A percentile compares a stretch with the other conserved stretches of the same genome.
Conservation (phyloP, 2,888 invertebrate species). For the Venusia cambrica region DNA sequence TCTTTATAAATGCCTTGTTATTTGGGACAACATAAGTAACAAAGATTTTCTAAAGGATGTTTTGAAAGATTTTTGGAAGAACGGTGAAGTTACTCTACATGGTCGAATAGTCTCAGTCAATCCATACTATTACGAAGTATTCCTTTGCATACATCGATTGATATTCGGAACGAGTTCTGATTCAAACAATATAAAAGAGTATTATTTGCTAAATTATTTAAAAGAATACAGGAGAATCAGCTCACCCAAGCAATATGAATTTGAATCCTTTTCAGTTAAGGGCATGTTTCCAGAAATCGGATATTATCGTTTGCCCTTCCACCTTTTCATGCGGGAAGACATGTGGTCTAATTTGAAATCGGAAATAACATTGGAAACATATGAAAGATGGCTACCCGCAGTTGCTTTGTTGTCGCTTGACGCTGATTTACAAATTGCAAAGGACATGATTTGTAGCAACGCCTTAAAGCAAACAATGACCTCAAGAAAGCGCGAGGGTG, state of each 20-base stretch:
- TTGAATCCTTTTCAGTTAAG: conserved; percentile 72
- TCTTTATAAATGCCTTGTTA: conserved; percentile 51
- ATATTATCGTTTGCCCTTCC: conserved; percentile 70
- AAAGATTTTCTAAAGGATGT: conserved; percentile 64
- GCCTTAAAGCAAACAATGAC: conserved; percentile 79
- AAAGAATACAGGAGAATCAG: conserved; percentile 67
- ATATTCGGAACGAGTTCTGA: conserved; percentile 52
- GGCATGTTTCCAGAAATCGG: conserved; percentile 77
- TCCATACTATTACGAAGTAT: conserved; percentile 74
- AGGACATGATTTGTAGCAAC: conserved; percentile 77
- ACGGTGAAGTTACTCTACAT: conserved; percentile 70
- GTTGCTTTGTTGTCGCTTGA: conserved; percentile 64
- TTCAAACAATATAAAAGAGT: conserved; percentile 58
- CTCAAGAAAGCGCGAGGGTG: conserved; percentile 49
- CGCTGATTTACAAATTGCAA: conserved; percentile 66
- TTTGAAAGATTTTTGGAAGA: conserved; percentile 71
- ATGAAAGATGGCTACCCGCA: conserved; percentile 70
- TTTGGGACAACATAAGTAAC: conserved; percentile 68
- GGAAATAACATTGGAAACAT: conserved; percentile 74
- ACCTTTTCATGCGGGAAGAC: conserved; percentile 70
- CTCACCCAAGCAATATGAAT: conserved; percentile 71
- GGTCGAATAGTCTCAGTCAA: conserved; percentile 66
- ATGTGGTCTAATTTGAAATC: conserved; percentile 77
- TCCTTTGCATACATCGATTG: conserved; percentile 63
- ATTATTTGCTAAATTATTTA: conserved; percentile 65